These are phyloP conservation scores for Pectinophora gossypiella DNA, from an alignment of 1,140 invertebrate species.

Conservation along the genomic window DNA sequence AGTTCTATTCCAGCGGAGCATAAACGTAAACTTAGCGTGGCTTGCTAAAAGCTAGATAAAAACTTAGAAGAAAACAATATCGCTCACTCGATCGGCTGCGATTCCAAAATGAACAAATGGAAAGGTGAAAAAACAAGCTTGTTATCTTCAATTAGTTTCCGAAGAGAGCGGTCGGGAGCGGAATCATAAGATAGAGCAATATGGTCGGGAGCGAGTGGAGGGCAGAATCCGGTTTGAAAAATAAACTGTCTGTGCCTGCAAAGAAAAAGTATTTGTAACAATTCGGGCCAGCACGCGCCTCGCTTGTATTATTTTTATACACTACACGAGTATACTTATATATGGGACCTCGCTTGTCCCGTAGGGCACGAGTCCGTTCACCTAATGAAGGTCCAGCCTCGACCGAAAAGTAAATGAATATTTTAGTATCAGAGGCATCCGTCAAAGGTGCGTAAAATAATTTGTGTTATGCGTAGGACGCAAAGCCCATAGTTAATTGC, in stretches of 20 bases:
- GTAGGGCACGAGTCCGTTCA: background rate
- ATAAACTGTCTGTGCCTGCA: slow-evolving; percentile 22
- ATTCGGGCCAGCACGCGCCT: no score
- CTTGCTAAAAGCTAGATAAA: slow-evolving; percentile 18
- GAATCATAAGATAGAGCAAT: slow-evolving; percentile 49
- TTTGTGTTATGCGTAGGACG: background rate
- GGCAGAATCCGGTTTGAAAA: slow-evolving; percentile 50
- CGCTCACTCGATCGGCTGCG: slow-evolving; percentile 25
- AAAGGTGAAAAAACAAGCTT: slow-evolving; percentile 45
- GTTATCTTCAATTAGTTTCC: slow-evolving; percentile 65
- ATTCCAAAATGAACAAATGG: slow-evolving; percentile 42
- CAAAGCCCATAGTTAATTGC: no score
- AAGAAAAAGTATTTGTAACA: no score
- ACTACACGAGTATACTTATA: background rate
- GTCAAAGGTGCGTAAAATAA: slow-evolving; percentile 1
- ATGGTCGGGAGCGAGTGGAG: slow-evolving; percentile 28
- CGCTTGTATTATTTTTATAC: background rate
- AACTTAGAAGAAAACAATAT: slow-evolving; percentile 41
- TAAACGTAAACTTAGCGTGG: slow-evolving; percentile 3
- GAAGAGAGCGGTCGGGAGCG: slow-evolving; percentile 38
- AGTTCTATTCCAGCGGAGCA: slow-evolving; percentile 10
- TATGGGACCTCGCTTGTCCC: background rate
- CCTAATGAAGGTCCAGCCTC: background rate
- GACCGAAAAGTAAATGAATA: slow-evolving; percentile 1
- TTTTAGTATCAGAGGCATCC: background rate